phyloP scores from a whole-genome alignment of 2,113 vertebrate species.

The Gila orcuttii region DNA sequence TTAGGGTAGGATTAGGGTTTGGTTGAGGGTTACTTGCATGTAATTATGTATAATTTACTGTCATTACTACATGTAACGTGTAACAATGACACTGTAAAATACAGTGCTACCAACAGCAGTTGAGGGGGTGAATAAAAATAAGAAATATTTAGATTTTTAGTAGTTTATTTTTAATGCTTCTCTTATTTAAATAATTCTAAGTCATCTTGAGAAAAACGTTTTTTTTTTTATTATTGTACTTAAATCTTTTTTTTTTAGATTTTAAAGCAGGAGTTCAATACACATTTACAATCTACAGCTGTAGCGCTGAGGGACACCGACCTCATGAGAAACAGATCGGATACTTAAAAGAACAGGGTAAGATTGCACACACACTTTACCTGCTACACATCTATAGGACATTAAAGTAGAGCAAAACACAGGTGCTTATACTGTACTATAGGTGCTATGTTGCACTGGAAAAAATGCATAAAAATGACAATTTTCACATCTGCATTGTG shows the following conservation, averaged over 20 bases:
- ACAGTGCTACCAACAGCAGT: neutral
- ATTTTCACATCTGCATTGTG: neutral
- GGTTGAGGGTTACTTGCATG: no score
- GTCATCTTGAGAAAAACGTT: neutral
- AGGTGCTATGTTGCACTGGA: neutral
- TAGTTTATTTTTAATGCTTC: neutral
- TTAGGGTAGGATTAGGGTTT: no score
- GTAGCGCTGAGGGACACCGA: slow-evolving; percentile 54
- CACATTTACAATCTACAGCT: slow-evolving; percentile 69
- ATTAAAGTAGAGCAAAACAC: neutral
- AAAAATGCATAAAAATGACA: neutral
- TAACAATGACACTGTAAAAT: no score
- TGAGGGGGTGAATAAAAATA: neutral
- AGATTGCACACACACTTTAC: slow-evolving; percentile 45
- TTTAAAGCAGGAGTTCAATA: slow-evolving; percentile 63
- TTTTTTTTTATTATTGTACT: neutral
- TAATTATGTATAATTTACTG: no score
- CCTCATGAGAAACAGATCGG: slow-evolving; percentile 65
- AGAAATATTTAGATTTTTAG: neutral
- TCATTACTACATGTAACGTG: no score
- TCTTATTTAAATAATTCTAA: neutral
- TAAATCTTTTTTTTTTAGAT: neutral
- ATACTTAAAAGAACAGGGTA: slow-evolving; percentile 66
- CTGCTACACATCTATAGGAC: neutral
- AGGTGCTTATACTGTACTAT: neutral